Conservation (phyloP, 2,113 vertebrate species). For the Phycodurus eques region DNA sequence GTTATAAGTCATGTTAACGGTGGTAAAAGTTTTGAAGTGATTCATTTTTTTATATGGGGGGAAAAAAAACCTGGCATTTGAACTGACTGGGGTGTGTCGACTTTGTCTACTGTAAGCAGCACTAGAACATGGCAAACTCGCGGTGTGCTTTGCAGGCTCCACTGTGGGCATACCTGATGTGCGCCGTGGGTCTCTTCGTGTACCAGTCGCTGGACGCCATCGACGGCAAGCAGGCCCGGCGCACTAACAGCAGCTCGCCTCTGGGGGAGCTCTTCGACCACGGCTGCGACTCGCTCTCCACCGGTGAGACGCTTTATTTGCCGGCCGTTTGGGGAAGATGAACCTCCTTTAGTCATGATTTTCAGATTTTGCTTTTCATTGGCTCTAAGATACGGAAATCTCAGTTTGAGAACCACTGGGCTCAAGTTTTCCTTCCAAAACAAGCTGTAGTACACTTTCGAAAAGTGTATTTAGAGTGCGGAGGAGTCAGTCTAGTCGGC, state of each 20-base stretch:
- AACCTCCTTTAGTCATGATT: background rate
- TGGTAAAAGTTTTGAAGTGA: too few relatives aligned
- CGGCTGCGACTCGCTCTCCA: constrained; percentile 96
- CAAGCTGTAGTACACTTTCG: too few relatives aligned
- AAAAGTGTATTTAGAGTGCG: too few relatives aligned
- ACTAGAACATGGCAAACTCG: background rate
- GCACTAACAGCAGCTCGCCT: constrained; percentile 95
- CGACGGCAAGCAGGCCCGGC: constrained; percentile 95
- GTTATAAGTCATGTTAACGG: too few relatives aligned
- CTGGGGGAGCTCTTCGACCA: constrained; percentile 98
- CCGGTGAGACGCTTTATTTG: constrained; percentile 71
- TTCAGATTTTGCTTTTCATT: too few relatives aligned
- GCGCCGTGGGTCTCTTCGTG: constrained; percentile 91
- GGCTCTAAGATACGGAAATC: too few relatives aligned
- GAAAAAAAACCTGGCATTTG: too few relatives aligned
- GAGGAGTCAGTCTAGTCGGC: too few relatives aligned
- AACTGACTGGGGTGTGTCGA: background rate
- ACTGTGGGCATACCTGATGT: constrained; percentile 92
- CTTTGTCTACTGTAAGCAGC: background rate
- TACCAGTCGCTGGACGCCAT: constrained; percentile 98
- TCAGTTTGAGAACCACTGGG: too few relatives aligned
- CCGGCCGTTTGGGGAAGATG: background rate
- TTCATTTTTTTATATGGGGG: too few relatives aligned
- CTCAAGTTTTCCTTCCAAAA: too few relatives aligned
- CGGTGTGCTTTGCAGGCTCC: constrained; percentile 78